phyloP scores from a whole-genome alignment of 2,888 invertebrate genomes.

The Heliothis peltigera region DNA sequence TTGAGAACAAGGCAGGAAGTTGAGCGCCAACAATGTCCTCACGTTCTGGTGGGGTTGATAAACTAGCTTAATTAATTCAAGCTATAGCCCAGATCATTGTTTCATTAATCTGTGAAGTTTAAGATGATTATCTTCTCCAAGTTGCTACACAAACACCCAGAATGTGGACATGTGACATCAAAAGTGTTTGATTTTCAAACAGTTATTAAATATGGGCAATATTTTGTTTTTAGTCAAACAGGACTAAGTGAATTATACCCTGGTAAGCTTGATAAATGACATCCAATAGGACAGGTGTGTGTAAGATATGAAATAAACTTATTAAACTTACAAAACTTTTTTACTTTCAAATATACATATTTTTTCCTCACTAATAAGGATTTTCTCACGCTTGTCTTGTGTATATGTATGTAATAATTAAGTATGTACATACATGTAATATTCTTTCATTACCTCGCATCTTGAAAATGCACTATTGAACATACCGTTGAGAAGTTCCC shows the following conservation, averaged over 20 bases:
- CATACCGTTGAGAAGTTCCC: too few species aligned
- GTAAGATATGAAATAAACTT: slow-evolving; percentile 49
- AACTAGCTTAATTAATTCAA: neutral
- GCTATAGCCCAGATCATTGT: neutral
- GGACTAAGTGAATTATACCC: neutral
- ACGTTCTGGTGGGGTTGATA: neutral
- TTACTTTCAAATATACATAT: too few species aligned
- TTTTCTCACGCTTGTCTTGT: too few species aligned
- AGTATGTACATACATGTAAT: too few species aligned
- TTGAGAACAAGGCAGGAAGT: too few species aligned
- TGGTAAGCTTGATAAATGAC: slow-evolving; percentile 13
- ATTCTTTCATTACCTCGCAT: too few species aligned
- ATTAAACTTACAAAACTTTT: too few species aligned
- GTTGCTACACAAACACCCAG: neutral
- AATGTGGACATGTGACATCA: too few species aligned
- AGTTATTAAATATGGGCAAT: neutral
- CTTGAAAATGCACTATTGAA: too few species aligned
- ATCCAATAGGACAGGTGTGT: slow-evolving; percentile 24
- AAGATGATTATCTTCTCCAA: neutral
- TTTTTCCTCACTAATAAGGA: too few species aligned
- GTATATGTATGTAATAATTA: too few species aligned
- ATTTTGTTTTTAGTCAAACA: neutral
- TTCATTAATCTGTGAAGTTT: neutral
- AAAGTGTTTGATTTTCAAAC: neutral
- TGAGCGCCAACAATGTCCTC: too few species aligned